Conservation (phyloP, 2,113 vertebrate genomes). For the Brienomyrus brachyistius region DNA sequence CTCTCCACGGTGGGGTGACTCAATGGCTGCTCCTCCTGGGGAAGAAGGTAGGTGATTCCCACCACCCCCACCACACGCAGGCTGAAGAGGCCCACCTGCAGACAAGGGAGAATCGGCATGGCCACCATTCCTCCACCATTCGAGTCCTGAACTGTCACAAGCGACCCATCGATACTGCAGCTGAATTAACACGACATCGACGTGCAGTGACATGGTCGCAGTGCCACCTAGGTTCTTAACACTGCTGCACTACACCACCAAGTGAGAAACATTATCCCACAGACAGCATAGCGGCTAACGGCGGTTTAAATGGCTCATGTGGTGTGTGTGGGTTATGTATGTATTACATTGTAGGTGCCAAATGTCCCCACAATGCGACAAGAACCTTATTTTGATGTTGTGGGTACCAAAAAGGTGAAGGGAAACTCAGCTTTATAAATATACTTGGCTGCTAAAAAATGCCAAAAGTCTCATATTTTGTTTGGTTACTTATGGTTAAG, state of each 20-base stretch:
- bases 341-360: background rate
- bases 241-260: background rate
- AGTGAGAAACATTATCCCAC: background rate
- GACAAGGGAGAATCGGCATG: background rate
- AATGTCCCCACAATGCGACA: background rate
- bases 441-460: background rate
- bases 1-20: constrained; percentile 92
- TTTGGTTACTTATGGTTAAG: no score
- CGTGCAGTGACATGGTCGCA: no score
- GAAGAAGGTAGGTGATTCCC: constrained; percentile 93
- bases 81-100: constrained; percentile 88
- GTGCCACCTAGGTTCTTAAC: background rate
- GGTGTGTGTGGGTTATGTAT: background rate
- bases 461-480: no score
- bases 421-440: background rate
- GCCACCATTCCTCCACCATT: background rate
- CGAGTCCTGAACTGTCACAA: background rate
- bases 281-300: background rate
- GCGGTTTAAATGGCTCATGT: background rate
- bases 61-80: constrained; percentile 91
- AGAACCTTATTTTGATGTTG: background rate
- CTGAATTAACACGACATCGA: no score
- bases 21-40: constrained; percentile 89
- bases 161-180: no score
- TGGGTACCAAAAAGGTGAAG: background rate